Conservation (phyloP, 2,113 vertebrate species). For the Microcebus griseorufus region DNA sequence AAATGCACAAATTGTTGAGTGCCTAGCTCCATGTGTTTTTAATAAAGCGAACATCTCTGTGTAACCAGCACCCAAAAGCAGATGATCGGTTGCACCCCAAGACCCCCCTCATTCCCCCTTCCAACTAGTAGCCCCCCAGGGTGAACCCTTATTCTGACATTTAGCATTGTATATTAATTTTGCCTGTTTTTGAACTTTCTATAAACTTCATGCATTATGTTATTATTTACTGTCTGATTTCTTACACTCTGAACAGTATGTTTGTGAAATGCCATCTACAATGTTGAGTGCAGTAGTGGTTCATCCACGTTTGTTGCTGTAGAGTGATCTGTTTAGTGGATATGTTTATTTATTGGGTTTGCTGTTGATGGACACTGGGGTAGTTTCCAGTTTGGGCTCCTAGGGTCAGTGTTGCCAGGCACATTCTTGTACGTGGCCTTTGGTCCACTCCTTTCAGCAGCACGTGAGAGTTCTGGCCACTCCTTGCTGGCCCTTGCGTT, state of each 20-base stretch:
- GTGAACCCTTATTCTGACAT: not conserved
- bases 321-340: not conserved
- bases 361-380: not conserved
- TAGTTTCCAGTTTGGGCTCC: too few relatives aligned
- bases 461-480: accelerated
- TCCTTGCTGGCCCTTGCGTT: accelerated
- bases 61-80: not conserved
- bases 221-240: not conserved
- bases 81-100: not conserved
- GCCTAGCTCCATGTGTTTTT: not conserved
- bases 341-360: not conserved
- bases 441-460: accelerated
- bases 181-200: not conserved
- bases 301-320: not conserved
- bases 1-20: not conserved
- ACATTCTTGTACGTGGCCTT: not conserved
- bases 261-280: not conserved
- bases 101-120: not conserved
- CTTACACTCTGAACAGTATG: accelerated
- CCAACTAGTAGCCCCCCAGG: too few relatives aligned
- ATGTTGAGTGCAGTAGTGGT: not conserved
- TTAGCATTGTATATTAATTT: not conserved
- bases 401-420: accelerated
- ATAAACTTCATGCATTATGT: not conserved
- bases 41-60: not conserved